phyloP scores from a whole-genome alignment of 2,797 vertebrate species.

The Spinibarbus caldwelli region DNA sequence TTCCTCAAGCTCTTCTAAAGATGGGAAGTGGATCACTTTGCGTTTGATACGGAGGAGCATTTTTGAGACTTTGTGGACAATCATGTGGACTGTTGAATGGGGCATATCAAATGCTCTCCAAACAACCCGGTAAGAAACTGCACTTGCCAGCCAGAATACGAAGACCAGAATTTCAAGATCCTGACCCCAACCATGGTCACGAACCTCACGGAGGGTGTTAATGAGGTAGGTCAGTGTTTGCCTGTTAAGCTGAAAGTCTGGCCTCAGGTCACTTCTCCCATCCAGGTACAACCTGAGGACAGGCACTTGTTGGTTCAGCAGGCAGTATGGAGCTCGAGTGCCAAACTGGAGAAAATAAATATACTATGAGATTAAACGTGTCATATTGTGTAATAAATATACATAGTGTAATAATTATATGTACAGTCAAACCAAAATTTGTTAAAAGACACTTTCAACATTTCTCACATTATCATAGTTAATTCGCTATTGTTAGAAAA shows the following conservation, averaged over 20 bases:
- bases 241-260: conserved; percentile 1
- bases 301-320: neutral
- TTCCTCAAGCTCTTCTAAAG: neutral
- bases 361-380: neutral
- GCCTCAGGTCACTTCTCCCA: neutral
- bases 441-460: too few species aligned
- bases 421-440: too few species aligned
- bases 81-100: neutral
- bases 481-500: too few species aligned
- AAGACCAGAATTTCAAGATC: conserved; percentile 12
- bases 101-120: neutral
- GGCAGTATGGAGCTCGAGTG: neutral
- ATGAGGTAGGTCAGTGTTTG: neutral
- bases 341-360: neutral
- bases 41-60: neutral
- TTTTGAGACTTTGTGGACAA: neutral
- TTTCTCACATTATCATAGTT: too few species aligned
- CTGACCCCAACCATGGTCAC: neutral
- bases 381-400: too few species aligned
- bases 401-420: too few species aligned
- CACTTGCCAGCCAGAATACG: conserved; percentile 4
- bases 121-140: neutral
- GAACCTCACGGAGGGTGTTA: neutral
- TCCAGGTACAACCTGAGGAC: conserved; percentile 8
- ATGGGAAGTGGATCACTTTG: neutral